These are phyloP conservation scores for Phalanger gymnotis DNA, from an alignment of 2,797 vertebrate species.

Conservation along the genomic window DNA sequence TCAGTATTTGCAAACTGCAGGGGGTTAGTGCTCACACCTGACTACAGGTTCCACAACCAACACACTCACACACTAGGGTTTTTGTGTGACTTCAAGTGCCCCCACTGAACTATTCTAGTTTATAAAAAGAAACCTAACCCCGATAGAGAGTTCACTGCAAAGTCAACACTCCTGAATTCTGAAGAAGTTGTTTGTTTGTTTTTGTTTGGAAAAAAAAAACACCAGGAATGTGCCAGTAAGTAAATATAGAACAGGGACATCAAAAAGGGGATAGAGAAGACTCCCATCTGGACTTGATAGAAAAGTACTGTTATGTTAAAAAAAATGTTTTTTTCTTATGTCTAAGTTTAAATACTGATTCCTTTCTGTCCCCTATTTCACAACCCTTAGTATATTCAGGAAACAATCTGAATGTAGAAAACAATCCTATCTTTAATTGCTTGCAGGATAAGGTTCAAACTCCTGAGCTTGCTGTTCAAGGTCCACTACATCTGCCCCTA, in stretches of 20 bases:
- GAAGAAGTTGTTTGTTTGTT: slow-evolving; percentile 9
- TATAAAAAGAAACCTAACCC: neutral
- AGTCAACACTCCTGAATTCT: neutral
- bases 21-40: neutral
- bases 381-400: neutral
- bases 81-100: neutral
- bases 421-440: slow-evolving; percentile 30
- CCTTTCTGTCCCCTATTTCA: slow-evolving; percentile 52
- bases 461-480: neutral
- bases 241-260: neutral
- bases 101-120: neutral
- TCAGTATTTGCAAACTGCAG: neutral
- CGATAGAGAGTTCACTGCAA: neutral
- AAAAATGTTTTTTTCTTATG: neutral
- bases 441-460: neutral
- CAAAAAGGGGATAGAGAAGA: neutral
- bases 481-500: neutral
- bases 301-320: slow-evolving; percentile 13
- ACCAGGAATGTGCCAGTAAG: neutral
- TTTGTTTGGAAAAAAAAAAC: neutral
- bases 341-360: slow-evolving; percentile 60
- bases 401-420: slow-evolving; percentile 68
- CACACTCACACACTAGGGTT: neutral
- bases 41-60: neutral
- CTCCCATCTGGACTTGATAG: slow-evolving; percentile 38